Evolutionary conservation across 1,140 invertebrate genomes (phyloP), one percentile per base, ranked within the genome.

Genomic region (Macrotrachela quadricornifera): DNA sequence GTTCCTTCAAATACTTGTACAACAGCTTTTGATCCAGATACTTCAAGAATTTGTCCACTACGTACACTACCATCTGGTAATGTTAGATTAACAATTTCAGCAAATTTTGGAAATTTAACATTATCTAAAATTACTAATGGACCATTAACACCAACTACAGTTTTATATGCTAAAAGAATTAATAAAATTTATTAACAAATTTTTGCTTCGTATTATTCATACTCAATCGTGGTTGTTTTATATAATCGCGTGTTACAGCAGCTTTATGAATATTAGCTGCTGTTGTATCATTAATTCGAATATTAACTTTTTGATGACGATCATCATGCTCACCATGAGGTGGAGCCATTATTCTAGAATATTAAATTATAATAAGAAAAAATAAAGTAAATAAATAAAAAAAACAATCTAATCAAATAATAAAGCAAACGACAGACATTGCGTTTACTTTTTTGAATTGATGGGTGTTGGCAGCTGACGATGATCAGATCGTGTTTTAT

Each of bases 1-100:
- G 90, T 96, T 36, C 90, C 90, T 69, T 96, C 91, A 69, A 96
- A 96, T 46, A 96, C 78, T 74, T 82, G 80, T 30, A 96, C 90
- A 54, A 96, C 86, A 63, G 90, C 90, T 69, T 95, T 95, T 39
- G 82, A 81, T 15, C 88, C 88, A 62, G 84, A 87, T 59, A 95
- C 86, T 75, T 96, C 90, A 59, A 96, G 71, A 16, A 95, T 90
- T 74, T 95, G 85, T 50, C 90, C 90, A 53, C 84, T 88, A 56
- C 88, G 77, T 39, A 80, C 70, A 11, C 83, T 85, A 58, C 88
- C 88, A 85, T 95, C 88, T 45, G 82, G 80, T 57, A 95, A 75
- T 58, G 78, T 82, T 39, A 95, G 70, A 60, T 91, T 80, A 13
- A 95, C 90, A 66, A 95, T 95, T 74, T 96, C 90, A 47, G 85